Conservation (phyloP, 2,113 vertebrate genomes). For the Mobula birostris region DNA sequence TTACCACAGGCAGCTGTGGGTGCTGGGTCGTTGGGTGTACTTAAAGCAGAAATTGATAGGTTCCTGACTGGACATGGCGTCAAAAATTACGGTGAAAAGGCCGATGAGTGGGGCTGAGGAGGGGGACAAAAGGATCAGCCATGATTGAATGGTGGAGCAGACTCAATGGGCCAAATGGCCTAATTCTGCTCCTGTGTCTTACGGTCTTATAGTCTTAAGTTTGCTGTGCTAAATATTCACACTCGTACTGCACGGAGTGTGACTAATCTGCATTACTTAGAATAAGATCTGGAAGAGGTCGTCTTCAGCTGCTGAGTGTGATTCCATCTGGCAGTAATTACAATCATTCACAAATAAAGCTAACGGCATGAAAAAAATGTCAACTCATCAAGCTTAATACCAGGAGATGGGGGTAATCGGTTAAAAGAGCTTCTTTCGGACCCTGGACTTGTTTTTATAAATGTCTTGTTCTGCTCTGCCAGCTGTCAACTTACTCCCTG, state of each 20-base stretch:
- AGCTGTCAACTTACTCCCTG: background rate
- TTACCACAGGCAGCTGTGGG: too few species aligned
- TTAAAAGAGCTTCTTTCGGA: background rate
- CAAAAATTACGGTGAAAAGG: too few species aligned
- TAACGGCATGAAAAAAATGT: background rate
- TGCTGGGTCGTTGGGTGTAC: too few species aligned
- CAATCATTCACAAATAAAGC: constrained; percentile 18
- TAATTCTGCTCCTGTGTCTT: too few species aligned
- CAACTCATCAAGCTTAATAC: background rate
- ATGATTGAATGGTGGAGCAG: too few species aligned
- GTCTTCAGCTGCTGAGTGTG: background rate
- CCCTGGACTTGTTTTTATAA: background rate
- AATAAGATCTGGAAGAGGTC: constrained; percentile 8
- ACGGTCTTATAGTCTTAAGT: too few species aligned
- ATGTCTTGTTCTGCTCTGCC: background rate
- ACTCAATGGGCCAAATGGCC: too few species aligned
- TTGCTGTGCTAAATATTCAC: background rate
- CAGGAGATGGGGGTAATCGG: background rate
- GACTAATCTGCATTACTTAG: constrained; percentile 5
- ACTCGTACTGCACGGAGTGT: background rate
- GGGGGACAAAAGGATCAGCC: too few species aligned
- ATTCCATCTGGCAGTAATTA: constrained; percentile 31
- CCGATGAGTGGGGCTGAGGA: too few species aligned
- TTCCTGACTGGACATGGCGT: too few species aligned
- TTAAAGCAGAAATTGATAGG: too few species aligned